These are phyloP conservation scores for Zosterops lateralis DNA, from an alignment of 2,113 vertebrate genomes.

Conservation along the genomic window DNA sequence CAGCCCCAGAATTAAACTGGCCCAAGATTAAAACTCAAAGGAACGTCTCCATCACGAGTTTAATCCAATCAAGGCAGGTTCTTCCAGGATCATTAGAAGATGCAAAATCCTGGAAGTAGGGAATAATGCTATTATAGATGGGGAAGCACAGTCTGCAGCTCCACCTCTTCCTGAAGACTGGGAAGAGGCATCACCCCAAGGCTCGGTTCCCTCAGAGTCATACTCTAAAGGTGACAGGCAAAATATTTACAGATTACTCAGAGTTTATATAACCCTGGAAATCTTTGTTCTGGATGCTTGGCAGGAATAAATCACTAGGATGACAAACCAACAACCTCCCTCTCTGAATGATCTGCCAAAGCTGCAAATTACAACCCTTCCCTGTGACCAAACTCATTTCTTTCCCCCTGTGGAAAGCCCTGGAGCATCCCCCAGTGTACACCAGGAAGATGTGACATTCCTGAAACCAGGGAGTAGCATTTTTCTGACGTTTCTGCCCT, in stretches of 20 bases:
- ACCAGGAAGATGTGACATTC: background rate
- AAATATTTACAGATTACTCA: slow-evolving; percentile 25
- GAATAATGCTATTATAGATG: background rate
- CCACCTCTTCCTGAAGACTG: background rate
- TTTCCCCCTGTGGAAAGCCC: background rate
- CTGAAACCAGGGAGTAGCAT: background rate
- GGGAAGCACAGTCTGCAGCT: background rate
- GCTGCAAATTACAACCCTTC: background rate
- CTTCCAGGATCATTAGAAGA: background rate
- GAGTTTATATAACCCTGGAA: slow-evolving; percentile 24
- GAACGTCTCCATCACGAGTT: background rate
- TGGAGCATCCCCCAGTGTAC: background rate
- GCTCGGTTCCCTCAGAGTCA: background rate
- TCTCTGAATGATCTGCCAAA: background rate
- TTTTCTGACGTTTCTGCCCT: background rate
- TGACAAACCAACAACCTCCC: slow-evolving; percentile 10
- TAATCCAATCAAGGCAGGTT: background rate
- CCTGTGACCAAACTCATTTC: background rate
- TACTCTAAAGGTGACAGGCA: background rate
- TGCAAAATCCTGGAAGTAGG: background rate
- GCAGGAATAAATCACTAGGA: background rate
- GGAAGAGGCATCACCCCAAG: background rate
- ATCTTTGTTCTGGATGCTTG: background rate
- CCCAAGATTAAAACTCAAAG: background rate
- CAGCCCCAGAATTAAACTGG: background rate